Base-by-base conservation (phyloP, 2,113 vertebrate genomes). In the Beaufortia kweichowensis region DNA sequence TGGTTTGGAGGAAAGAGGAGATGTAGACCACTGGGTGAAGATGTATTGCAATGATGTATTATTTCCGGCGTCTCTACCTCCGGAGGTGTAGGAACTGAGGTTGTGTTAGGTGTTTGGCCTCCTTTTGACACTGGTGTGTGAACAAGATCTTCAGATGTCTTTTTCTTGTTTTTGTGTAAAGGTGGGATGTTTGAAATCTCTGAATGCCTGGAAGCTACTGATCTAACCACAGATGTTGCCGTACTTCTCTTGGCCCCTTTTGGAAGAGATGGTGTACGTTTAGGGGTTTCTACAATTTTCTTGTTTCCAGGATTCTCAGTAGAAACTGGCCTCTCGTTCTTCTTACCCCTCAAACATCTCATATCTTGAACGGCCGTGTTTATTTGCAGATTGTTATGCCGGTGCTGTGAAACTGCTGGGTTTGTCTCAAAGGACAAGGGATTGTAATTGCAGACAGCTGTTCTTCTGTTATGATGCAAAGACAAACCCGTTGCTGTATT, bases 341-440 rank as follows among this genome's bases (percentile, higher is more conserved):
- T 26, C 10, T 57, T 19, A 8, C 14, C 29, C 15, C 11, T 11
- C 29, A n/a, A 24, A 35, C 6, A 33, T 39, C 39, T 59, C 10
- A 39, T 8, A 67, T 60, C 39, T 28, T 24, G n/a, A 33, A 9
- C 1, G n/a, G 26, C 19, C 77, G 19, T 65, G 86, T 26, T 35
- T 23, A 43, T 10, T 7, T n/a, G 46, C 1, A 35, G 59, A 59
- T 59, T 85, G 17, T 75, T 55, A 4, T 56, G 68, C 12, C 57
- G 68, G 78, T 79, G 6, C 31, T 79, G 79, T n/a, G 70, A 64
- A 75, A 78, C 74, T 75, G 72, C 78, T 57, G 69, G 50, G 19
- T 81, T 78, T 4, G 19, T 83, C 46, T 90, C 79, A 83, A 96
- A 97, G 3, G 65, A 84, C 72, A 98, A 87, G 19, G 89, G 59